Conservation (phyloP, 1,140 invertebrate species). For the Zophobas atratus region DNA sequence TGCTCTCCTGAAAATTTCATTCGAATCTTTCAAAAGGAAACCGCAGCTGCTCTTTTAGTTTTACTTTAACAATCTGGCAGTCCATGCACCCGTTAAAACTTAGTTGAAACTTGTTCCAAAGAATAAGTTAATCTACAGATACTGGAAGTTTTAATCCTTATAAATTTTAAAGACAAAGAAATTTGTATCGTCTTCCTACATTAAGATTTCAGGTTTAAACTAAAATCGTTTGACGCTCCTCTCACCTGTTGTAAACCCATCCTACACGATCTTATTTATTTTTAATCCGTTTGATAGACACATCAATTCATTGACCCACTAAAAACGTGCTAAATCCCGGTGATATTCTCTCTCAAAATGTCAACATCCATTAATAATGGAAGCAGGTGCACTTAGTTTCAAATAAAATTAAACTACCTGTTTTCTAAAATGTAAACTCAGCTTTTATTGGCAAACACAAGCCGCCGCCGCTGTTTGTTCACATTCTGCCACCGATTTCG, state of each 20-base stretch:
- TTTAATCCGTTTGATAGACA: conserved; percentile 5
- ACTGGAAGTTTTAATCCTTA: too few relatives aligned
- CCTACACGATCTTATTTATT: not conserved
- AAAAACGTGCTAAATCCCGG: conserved; percentile 16
- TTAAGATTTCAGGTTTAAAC: too few relatives aligned
- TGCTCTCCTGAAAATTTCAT: too few relatives aligned
- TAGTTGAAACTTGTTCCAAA: too few relatives aligned
- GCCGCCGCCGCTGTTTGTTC: conserved; percentile 7
- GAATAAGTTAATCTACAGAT: too few relatives aligned
- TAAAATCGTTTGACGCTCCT: too few relatives aligned
- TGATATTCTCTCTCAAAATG: not conserved
- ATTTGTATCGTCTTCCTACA: too few relatives aligned
- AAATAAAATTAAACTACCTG: conserved; percentile 28
- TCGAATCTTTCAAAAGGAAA: too few relatives aligned
- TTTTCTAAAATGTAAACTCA: conserved; percentile 28
- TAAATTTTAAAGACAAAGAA: too few relatives aligned
- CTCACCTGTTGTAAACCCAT: not conserved
- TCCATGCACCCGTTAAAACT: too few relatives aligned
- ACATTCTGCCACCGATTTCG: not conserved
- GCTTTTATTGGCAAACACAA: conserved; percentile 28
- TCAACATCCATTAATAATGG: conserved; percentile 31
- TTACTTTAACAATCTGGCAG: too few relatives aligned
- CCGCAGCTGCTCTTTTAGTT: too few relatives aligned
- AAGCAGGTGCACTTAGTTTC: conserved; percentile 23
- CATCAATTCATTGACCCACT: not conserved